phyloP scores from a whole-genome alignment of 1,140 invertebrate genomes.

The Oscheius sp. region DNA sequence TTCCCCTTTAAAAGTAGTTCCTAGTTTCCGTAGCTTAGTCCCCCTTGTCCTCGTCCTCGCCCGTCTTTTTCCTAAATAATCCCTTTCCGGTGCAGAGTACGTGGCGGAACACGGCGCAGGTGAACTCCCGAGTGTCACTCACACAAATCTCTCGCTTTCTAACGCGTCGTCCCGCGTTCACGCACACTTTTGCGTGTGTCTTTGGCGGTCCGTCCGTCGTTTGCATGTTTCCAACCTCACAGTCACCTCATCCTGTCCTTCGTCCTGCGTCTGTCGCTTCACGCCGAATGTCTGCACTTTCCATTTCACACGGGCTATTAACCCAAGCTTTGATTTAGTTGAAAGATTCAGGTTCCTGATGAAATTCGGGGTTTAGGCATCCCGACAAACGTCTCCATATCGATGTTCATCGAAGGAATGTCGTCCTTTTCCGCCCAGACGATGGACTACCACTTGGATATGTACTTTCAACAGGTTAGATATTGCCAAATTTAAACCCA shows the following conservation, averaged over 20 bases:
- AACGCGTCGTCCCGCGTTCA: not conserved
- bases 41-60: not conserved
- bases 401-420: constrained; percentile 61
- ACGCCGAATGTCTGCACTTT: not conserved
- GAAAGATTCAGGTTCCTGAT: not conserved
- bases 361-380: constrained; percentile 41
- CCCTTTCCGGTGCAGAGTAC: constrained; percentile 16
- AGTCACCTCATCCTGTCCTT: too few species aligned
- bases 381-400: constrained; percentile 58
- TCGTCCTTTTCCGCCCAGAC: constrained; percentile 57
- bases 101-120: constrained; percentile 21
- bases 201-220: not conserved
- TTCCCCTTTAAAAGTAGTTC: too few species aligned
- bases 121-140: constrained; percentile 5
- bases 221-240: not conserved
- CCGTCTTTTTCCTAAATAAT: not conserved
- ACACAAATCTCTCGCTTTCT: not conserved
- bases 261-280: not conserved
- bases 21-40: too few species aligned
- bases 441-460: constrained; percentile 59
- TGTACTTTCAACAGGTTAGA: constrained; percentile 58
- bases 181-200: not conserved
- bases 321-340: too few species aligned
- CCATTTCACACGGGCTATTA: not conserved
- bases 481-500: not conserved